Evolutionary conservation across 2,113 vertebrate species (phyloP).

Genomic region (Elephantulus edwardii): DNA sequence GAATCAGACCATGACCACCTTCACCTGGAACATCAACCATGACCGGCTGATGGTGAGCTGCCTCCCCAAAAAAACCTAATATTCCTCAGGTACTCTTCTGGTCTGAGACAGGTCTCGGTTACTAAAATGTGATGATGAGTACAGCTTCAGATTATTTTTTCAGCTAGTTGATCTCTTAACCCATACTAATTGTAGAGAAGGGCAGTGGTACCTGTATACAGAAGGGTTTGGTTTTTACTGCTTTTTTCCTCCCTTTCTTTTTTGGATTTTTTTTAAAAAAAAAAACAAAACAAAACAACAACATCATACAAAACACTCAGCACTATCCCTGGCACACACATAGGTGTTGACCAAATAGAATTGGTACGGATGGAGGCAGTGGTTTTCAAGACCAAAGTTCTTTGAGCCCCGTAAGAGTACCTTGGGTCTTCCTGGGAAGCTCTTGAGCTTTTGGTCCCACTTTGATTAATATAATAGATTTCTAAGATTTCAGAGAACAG

Average conservation of each 20-base stretch:
- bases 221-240: too few species aligned
- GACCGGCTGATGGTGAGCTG: conserved; percentile 92
- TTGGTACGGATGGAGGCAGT: background rate
- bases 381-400: background rate
- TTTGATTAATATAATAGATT: background rate
- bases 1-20: conserved; percentile 94
- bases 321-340: background rate
- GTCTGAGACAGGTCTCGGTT: background rate
- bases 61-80: background rate
- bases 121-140: background rate
- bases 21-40: conserved; percentile 98
- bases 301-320: background rate
- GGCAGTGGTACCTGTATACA: background rate
- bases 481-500: background rate
- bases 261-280: too few species aligned
- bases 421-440: background rate
- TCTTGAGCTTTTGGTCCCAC: background rate
- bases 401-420: background rate
- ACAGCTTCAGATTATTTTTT: background rate
- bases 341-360: background rate
- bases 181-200: background rate
- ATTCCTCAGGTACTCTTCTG: background rate
- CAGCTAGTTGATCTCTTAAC: background rate
- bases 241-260: too few species aligned
- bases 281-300: too few species aligned